A percentile compares a stretch with the other conserved stretches of the same genome.
Conservation (phyloP, 2,888 invertebrate species). For the Acleris cristana region DNA sequence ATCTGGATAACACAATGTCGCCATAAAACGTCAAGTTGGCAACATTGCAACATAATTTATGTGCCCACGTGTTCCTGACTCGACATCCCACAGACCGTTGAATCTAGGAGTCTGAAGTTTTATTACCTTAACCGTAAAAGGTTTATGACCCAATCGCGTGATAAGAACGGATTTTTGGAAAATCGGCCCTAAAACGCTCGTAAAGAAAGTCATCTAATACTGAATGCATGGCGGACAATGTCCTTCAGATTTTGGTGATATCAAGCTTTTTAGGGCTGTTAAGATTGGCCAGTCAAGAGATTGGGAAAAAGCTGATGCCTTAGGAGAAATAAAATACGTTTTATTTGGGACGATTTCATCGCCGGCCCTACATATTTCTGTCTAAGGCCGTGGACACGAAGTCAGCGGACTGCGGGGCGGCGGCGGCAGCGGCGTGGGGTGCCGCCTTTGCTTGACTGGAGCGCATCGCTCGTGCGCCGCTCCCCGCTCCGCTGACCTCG, state of each 20-base stretch:
- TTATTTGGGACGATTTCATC: too few species aligned
- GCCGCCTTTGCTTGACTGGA: too few species aligned
- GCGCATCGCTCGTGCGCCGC: too few species aligned
- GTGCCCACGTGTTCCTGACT: conserved; percentile 30
- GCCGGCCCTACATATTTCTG: too few species aligned
- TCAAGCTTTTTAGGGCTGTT: background rate
- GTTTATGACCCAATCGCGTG: conserved; percentile 32
- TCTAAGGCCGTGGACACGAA: too few species aligned
- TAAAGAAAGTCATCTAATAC: conserved; percentile 28
- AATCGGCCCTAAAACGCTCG: conserved; percentile 29
- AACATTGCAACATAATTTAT: conserved; percentile 26
- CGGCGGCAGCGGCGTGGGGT: too few species aligned
- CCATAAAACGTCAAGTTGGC: conserved; percentile 20
- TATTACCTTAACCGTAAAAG: conserved; percentile 31
- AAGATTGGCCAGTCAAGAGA: background rate
- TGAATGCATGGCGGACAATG: conserved; percentile 23
- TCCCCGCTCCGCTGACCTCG: too few species aligned
- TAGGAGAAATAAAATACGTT: background rate
- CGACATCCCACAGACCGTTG: conserved; percentile 24
- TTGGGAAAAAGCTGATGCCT: background rate
- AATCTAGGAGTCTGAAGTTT: conserved; percentile 29
- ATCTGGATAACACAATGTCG: conserved; percentile 4
- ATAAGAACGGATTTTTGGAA: conserved; percentile 37
- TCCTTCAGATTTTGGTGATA: conserved; percentile 20
- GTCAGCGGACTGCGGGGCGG: too few species aligned